These are phyloP conservation scores for Ophthalmolycus amberensis DNA, from an alignment of 2,113 vertebrate genomes.

Conservation along the genomic window DNA sequence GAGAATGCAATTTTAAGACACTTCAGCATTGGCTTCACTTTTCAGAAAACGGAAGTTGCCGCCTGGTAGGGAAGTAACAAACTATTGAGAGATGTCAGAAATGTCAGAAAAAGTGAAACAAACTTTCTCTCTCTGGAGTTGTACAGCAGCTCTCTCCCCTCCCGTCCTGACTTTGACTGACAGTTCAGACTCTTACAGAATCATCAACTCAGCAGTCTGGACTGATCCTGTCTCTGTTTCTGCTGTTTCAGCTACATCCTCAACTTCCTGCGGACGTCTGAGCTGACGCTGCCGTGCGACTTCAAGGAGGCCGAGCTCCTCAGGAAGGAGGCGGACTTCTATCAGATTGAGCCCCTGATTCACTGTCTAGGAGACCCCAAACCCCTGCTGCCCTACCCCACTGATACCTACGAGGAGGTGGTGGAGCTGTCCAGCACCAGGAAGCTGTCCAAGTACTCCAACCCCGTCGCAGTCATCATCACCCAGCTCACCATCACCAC, in stretches of 20 bases:
- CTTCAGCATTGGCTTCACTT: no score
- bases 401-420: slow-evolving; percentile 94
- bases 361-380: slow-evolving; percentile 94
- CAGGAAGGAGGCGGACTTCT: slow-evolving; percentile 92
- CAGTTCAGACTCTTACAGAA: background rate
- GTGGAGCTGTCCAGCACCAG: slow-evolving; percentile 94
- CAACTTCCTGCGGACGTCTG: slow-evolving; percentile 92
- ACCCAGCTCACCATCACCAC: slow-evolving; percentile 95
- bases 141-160: background rate
- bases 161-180: no score
- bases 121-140: background rate
- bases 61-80: background rate
- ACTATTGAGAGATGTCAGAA: background rate
- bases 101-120: background rate
- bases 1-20: no score
- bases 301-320: slow-evolving; percentile 92
- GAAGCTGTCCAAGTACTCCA: slow-evolving; percentile 96
- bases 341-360: slow-evolving; percentile 92
- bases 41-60: background rate
- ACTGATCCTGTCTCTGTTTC: slow-evolving; percentile 10
- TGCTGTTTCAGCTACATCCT: slow-evolving; percentile 84
- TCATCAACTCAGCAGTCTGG: slow-evolving; percentile 5
- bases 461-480: slow-evolving; percentile 95
- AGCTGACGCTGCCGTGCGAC: slow-evolving; percentile 89
- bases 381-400: slow-evolving; percentile 85